Base-by-base conservation (phyloP, 2,888 invertebrate genomes). In the Parelbella ahira region DNA sequence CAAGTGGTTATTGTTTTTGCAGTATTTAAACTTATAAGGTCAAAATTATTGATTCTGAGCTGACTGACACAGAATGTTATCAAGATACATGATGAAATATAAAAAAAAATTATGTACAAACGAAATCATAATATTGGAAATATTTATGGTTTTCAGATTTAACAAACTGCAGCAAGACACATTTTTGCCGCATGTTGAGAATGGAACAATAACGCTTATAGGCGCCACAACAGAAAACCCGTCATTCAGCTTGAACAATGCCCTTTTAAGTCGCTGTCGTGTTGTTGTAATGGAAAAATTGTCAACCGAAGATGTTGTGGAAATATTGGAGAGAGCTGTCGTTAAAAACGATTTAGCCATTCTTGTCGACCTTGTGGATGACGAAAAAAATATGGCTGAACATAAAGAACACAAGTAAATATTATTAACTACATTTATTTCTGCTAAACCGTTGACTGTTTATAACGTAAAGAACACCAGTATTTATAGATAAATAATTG, bases 141-240 rank as follows among this genome's bases (percentile, higher is more conserved):
- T n/a, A n/a, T n/a, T 20, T 20, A 20, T n/a, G 6, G n/a, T 21
- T 32, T 32, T 5, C 49, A 87, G 95, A 37, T 95, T 95, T 63
- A 95, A 95, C 69, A 95, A 95, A 77, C 77, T 90, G 11, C 95
- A 95, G 60, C 95, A 96, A 82, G 95, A 96, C 68, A 90, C 91
- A 33, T 94, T 95, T 72, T 69, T 95, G 44, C 91, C 94, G 1
- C 93, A 94, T 69, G 92, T 95, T 7, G 95, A 95, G 71, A 92
- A 90, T 69, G 95, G 95, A 0, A 92, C 92, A 12, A 91, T 96
- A 20, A 91, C 89, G 25, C 74, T 95, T 44, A 90, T 96, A 44
- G 95, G 95, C 13, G 95, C 95, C 0, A 96, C 95, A 0, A 96
- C 95, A 21, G 95, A 95, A 71, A 95, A 95, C 73, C 95, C 95